phyloP scores from a whole-genome alignment of 2,888 invertebrate genomes.

The Mimas tiliae region DNA sequence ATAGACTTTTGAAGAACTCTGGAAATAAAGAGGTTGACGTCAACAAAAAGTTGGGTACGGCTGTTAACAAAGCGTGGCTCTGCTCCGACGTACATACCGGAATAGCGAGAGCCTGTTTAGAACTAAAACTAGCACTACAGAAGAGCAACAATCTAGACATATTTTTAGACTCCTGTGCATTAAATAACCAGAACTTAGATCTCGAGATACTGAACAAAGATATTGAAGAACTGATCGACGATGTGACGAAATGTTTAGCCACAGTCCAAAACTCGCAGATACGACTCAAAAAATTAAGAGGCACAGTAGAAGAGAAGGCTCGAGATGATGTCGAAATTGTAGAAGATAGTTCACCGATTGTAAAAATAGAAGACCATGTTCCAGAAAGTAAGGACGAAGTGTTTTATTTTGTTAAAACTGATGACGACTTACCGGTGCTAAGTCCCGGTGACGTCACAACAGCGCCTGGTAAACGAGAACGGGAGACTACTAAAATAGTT shows the following conservation, averaged over 20 bases:
- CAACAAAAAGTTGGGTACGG: slow-evolving; percentile 58
- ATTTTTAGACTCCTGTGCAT: slow-evolving; percentile 74
- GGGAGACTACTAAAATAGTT: slow-evolving; percentile 68
- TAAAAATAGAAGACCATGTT: slow-evolving; percentile 66
- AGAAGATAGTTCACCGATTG: slow-evolving; percentile 49
- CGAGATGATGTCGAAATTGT: slow-evolving; percentile 42
- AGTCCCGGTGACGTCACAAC: slow-evolving; percentile 63
- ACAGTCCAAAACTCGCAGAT: slow-evolving; percentile 70
- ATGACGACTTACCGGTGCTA: slow-evolving; percentile 50
- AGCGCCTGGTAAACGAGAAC: slow-evolving; percentile 71
- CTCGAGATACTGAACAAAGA: slow-evolving; percentile 66
- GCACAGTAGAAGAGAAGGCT: slow-evolving; percentile 47
- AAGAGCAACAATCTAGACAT: slow-evolving; percentile 72
- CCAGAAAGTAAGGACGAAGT: slow-evolving; percentile 76
- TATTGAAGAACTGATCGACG: slow-evolving; percentile 69
- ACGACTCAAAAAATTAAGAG: slow-evolving; percentile 68
- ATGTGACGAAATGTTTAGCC: slow-evolving; percentile 62
- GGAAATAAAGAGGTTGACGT: slow-evolving; percentile 52
- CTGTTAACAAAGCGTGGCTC: slow-evolving; percentile 65
- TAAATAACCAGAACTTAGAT: slow-evolving; percentile 68
- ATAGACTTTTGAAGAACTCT: slow-evolving; percentile 70
- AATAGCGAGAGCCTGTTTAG: slow-evolving; percentile 64
- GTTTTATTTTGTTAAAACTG: slow-evolving; percentile 75
- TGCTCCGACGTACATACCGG: slow-evolving; percentile 77
- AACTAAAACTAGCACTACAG: slow-evolving; percentile 66